These are phyloP conservation scores for Vombatus ursinus DNA, from an alignment of 2,113 vertebrate genomes.

Conservation along the genomic window DNA sequence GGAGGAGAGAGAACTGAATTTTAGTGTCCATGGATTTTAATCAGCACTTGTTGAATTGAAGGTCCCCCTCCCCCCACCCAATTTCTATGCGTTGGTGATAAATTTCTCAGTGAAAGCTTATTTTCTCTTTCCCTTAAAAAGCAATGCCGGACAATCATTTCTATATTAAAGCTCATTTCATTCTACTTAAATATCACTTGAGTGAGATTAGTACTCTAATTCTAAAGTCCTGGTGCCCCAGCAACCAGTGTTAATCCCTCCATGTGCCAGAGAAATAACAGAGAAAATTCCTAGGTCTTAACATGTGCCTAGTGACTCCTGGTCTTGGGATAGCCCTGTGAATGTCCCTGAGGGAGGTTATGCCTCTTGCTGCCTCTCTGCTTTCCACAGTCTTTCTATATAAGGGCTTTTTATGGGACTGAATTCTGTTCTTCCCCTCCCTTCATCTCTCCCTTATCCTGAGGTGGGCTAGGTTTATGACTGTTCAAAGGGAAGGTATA, in stretches of 20 bases:
- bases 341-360: not conserved
- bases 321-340: not conserved
- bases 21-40: slow-evolving; percentile 19
- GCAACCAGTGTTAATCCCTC: not conserved
- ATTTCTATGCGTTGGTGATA: slow-evolving; percentile 35
- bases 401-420: not conserved
- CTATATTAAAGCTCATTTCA: not conserved
- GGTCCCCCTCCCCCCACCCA: not conserved
- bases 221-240: not conserved
- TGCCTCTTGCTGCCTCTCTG: not conserved
- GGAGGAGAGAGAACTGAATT: slow-evolving; percentile 3
- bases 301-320: not conserved
- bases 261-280: not conserved
- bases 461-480: not conserved
- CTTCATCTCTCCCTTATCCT: not conserved
- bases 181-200: not conserved
- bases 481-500: not conserved
- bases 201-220: not conserved
- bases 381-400: not conserved
- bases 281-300: not conserved
- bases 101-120: not conserved
- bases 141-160: not conserved
- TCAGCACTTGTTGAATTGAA: slow-evolving; percentile 9
- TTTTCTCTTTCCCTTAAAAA: slow-evolving; percentile 6
- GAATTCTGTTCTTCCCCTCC: not conserved